Conservation (phyloP, 2,113 vertebrate genomes). For the Puma concolor region DNA sequence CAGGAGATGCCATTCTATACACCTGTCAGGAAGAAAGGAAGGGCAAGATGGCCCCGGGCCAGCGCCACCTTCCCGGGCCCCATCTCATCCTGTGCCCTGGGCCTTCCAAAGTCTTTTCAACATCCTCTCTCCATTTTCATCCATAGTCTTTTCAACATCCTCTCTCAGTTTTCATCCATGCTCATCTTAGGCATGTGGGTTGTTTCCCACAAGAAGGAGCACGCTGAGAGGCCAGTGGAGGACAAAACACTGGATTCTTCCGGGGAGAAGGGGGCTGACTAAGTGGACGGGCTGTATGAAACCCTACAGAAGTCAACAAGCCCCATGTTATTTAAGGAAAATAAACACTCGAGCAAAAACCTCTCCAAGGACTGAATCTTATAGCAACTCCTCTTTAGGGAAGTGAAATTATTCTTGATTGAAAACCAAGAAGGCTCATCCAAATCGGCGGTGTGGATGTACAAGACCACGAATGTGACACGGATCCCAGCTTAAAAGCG, state of each 20-base stretch:
- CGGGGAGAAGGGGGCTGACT: too few species aligned
- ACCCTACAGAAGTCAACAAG: not conserved
- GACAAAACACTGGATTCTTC: not conserved
- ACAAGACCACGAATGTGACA: not conserved
- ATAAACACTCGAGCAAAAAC: not conserved
- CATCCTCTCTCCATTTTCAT: not conserved
- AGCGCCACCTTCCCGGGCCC: rapidly evolving
- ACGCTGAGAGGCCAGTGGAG: not conserved
- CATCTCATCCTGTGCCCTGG: not conserved
- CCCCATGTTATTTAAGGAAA: not conserved
- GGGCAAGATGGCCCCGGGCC: not conserved
- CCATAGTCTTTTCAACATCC: not conserved
- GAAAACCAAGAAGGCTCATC: not conserved
- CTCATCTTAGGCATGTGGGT: not conserved
- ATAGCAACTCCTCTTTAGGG: not conserved
- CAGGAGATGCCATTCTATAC: slow-evolving; percentile 1
- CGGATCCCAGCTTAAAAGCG: not conserved
- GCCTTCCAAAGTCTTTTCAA: not conserved
- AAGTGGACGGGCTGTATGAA: not conserved
- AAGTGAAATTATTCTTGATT: not conserved
- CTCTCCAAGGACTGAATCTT: slow-evolving; percentile 11
- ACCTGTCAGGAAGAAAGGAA: not conserved
- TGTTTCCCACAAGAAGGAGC: slow-evolving; percentile 25
- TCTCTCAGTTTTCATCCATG: not conserved
- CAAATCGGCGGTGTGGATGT: not conserved